phyloP scores from a whole-genome alignment of 2,797 vertebrate genomes.

The Cynopterus sphinx region DNA sequence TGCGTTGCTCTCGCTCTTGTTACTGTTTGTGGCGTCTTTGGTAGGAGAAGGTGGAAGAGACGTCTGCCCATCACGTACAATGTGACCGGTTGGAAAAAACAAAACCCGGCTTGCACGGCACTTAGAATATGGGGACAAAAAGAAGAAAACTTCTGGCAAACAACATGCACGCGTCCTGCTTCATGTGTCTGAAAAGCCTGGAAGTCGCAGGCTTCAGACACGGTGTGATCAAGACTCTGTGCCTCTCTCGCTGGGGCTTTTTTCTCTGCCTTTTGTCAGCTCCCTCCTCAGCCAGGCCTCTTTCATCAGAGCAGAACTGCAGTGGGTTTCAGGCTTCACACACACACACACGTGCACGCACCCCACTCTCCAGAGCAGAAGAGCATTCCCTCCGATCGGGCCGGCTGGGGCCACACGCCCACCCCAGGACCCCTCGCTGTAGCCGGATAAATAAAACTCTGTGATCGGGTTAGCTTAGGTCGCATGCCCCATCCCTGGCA shows the following conservation, averaged over 20 bases:
- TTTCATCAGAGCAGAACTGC: neutral
- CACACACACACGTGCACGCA: too few species aligned
- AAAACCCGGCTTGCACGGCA: neutral
- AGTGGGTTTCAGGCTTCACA: neutral
- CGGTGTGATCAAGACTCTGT: neutral
- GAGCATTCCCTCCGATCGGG: neutral
- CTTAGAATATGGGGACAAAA: neutral
- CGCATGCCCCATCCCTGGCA: neutral
- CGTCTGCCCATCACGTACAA: neutral
- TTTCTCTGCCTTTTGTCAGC: neutral
- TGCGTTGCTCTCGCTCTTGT: neutral
- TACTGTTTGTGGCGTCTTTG: neutral
- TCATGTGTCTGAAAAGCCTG: neutral
- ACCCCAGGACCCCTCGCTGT: neutral
- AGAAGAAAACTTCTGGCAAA: neutral
- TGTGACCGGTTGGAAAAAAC: neutral
- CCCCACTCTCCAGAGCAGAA: neutral
- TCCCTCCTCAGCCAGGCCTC: neutral
- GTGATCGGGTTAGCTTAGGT: neutral
- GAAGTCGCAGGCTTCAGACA: neutral
- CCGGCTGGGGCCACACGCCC: neutral
- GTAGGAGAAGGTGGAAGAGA: neutral
- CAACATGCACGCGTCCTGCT: neutral
- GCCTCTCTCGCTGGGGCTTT: neutral
- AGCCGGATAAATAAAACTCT: neutral